These are phyloP conservation scores for Meloidogyne hapla DNA, from an alignment of 1,140 invertebrate genomes.

Conservation along the genomic window DNA sequence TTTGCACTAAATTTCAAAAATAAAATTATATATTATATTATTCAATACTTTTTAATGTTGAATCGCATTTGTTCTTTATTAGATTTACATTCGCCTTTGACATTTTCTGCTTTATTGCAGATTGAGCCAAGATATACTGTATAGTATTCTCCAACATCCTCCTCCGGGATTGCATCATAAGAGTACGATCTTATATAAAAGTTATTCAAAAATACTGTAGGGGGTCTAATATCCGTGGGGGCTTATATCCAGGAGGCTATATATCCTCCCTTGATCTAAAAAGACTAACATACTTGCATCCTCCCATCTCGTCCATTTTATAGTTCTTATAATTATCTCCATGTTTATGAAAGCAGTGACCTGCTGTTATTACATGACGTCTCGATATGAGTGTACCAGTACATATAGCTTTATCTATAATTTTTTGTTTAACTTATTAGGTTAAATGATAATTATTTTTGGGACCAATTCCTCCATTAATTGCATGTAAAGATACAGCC, in stretches of 20 bases:
- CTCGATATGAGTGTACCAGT: conserved; percentile 17
- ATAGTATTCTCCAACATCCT: neutral
- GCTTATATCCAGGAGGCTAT: no score
- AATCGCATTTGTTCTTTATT: neutral
- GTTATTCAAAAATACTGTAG: no score
- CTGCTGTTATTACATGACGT: conserved; percentile 14
- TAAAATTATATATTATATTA: no score
- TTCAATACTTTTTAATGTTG: conserved; percentile 9
- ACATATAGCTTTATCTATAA: neutral
- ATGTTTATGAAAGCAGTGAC: conserved; percentile 3
- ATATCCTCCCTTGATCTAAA: no score
- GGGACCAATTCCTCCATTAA: no score
- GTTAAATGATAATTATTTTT: no score
- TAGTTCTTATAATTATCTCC: neutral
- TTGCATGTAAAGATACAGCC: neutral
- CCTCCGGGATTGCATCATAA: neutral
- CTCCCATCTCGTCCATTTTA: neutral
- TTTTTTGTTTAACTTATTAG: neutral
- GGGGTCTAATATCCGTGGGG: no score
- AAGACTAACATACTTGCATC: neutral
- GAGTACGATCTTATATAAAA: neutral
- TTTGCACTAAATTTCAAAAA: conserved; percentile 8
- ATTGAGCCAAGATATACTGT: neutral
- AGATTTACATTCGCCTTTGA: neutral
- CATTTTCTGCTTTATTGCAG: neutral